A percentile compares a stretch with the other conserved stretches of the same genome.
Conservation (phyloP, 2,888 invertebrate species). For the Trichacis sp. region DNA sequence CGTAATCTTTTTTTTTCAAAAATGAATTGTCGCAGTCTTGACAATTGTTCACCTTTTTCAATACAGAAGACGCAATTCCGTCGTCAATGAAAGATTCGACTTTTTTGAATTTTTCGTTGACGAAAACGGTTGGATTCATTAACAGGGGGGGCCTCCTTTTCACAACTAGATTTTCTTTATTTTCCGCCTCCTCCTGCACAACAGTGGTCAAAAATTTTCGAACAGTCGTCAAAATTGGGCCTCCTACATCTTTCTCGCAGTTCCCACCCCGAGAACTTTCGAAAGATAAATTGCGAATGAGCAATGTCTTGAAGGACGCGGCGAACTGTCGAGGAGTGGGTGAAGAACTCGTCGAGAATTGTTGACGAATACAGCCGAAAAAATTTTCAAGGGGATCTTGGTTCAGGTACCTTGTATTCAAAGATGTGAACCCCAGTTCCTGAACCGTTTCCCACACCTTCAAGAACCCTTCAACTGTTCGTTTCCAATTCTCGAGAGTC, state of each 20-base stretch:
- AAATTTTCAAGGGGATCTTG: slow-evolving; percentile 13
- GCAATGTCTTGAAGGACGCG: neutral
- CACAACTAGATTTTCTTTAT: too few species aligned
- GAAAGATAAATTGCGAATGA: neutral
- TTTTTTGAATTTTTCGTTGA: too few species aligned
- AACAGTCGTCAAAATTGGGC: neutral
- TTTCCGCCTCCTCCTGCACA: too few species aligned
- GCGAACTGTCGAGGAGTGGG: neutral
- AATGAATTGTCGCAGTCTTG: too few species aligned
- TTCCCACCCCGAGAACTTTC: neutral
- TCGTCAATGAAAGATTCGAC: too few species aligned
- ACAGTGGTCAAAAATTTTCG: too few species aligned
- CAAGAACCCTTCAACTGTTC: slow-evolving; percentile 7
- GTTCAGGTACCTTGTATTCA: slow-evolving; percentile 8
- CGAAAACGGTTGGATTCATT: too few species aligned
- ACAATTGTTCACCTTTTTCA: too few species aligned
- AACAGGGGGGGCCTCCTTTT: too few species aligned
- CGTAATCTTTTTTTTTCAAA: too few species aligned
- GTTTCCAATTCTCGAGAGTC: slow-evolving; percentile 5
- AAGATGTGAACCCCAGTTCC: neutral
- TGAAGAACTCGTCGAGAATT: neutral
- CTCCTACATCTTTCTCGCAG: neutral
- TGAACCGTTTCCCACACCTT: neutral
- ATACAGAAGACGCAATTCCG: too few species aligned
- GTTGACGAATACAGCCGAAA: neutral